Conservation (phyloP, 2,888 invertebrate genomes). For the Scaptodrosophila latifasciaeformis region DNA sequence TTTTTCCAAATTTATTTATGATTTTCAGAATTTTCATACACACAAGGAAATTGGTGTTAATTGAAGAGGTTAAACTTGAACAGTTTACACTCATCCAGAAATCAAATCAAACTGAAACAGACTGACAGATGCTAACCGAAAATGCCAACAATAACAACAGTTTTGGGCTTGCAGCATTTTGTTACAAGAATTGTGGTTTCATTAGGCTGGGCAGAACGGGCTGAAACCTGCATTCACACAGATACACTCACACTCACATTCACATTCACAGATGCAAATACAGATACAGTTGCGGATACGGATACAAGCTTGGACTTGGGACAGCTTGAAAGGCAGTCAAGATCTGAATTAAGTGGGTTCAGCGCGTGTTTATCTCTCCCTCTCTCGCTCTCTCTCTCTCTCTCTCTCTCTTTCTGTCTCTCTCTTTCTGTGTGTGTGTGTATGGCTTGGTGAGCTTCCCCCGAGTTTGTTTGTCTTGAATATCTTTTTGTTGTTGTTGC, state of each 20-base stretch:
- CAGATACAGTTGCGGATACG: neutral
- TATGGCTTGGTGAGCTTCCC: slow-evolving; percentile 55
- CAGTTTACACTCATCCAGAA: too few relatives aligned
- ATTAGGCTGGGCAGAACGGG: slow-evolving; percentile 14
- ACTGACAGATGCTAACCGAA: neutral
- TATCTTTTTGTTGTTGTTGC: slow-evolving; percentile 8
- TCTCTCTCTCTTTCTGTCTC: too few relatives aligned
- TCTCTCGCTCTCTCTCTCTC: too few relatives aligned
- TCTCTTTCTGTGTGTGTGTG: too few relatives aligned
- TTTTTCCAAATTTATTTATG: too few relatives aligned
- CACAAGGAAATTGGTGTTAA: too few relatives aligned
- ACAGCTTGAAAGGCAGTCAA: slow-evolving; percentile 1
- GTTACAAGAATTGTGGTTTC: slow-evolving; percentile 33
- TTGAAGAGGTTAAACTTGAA: too few relatives aligned
- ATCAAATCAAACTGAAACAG: neutral
- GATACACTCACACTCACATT: neutral
- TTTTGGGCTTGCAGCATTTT: too few relatives aligned
- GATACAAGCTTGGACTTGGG: neutral
- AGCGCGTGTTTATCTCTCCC: slow-evolving; percentile 45
- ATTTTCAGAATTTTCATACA: too few relatives aligned
- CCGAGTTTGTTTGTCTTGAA: slow-evolving; percentile 35
- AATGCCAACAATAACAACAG: neutral
- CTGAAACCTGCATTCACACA: neutral
- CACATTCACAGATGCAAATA: neutral
- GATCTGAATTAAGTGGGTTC: neutral